phyloP scores from a whole-genome alignment of 2,113 vertebrate genomes.

The Lipophrys pholis region DNA sequence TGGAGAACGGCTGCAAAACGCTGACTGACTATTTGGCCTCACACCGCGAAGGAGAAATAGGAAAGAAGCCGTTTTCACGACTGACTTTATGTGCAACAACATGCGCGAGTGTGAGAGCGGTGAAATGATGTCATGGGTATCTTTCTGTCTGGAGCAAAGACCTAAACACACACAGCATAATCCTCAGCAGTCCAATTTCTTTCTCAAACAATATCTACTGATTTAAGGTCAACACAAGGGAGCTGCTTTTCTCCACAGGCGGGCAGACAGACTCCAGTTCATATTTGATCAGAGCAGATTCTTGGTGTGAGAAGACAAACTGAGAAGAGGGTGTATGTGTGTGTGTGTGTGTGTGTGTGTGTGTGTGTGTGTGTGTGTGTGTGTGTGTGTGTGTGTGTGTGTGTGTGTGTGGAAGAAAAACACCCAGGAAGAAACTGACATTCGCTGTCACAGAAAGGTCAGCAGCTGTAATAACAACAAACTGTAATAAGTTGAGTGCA shows the following conservation, averaged over 20 bases:
- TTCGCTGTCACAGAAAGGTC: conserved; percentile 46
- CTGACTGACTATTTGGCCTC: conserved; percentile 43
- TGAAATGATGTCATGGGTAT: not conserved
- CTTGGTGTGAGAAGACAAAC: conserved; percentile 67
- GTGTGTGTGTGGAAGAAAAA: conserved; percentile 24
- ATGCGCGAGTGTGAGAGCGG: not conserved
- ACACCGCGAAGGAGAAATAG: conserved; percentile 17
- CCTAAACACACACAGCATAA: conserved; percentile 27
- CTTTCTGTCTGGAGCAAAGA: conserved; percentile 19
- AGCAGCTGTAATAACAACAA: conserved; percentile 70
- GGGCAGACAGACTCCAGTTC: conserved; percentile 18
- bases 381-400: too few species aligned
- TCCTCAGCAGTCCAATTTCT: conserved; percentile 2
- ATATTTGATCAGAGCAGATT: conserved; percentile 25
- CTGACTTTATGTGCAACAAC: not conserved
- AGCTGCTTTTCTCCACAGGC: conserved; percentile 30
- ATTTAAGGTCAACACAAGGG: conserved; percentile 1
- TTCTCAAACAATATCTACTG: not conserved
- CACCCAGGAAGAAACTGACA: conserved; percentile 41
- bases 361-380: not conserved
- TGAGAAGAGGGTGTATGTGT: conserved; percentile 8
- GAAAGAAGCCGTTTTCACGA: not conserved
- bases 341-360: too few species aligned
- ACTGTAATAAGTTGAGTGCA: conserved; percentile 24
- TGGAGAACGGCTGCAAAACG: conserved; percentile 48